phyloP scores from a whole-genome alignment of 2,888 invertebrate species.

The Cybosia mesomella region DNA sequence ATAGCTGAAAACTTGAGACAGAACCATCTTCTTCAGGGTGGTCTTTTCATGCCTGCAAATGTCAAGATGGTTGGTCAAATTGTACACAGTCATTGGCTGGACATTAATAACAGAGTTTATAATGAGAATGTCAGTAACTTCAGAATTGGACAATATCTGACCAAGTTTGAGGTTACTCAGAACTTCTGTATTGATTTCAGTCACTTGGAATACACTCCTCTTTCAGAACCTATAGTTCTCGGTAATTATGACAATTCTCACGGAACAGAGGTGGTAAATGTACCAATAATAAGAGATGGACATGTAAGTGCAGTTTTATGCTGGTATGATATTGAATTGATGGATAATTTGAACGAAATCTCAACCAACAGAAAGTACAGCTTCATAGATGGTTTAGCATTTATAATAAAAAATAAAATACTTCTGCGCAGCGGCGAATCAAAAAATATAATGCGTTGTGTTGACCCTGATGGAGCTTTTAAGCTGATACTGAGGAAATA shows the following conservation, averaged over 20 bases:
- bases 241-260: slow-evolving; percentile 56
- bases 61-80: slow-evolving; percentile 85
- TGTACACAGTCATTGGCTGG: slow-evolving; percentile 88
- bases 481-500: slow-evolving; percentile 64
- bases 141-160: slow-evolving; percentile 85
- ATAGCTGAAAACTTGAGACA: slow-evolving; percentile 64
- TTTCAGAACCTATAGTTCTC: slow-evolving; percentile 69
- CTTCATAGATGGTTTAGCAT: slow-evolving; percentile 81
- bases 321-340: slow-evolving; percentile 84
- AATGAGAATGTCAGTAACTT: slow-evolving; percentile 86
- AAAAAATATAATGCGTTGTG: slow-evolving; percentile 65
- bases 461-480: slow-evolving; percentile 70
- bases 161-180: slow-evolving; percentile 87
- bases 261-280: slow-evolving; percentile 54
- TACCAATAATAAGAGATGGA: slow-evolving; percentile 71
- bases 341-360: slow-evolving; percentile 69
- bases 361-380: slow-evolving; percentile 76
- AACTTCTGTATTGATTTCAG: slow-evolving; percentile 83
- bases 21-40: slow-evolving; percentile 73
- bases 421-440: slow-evolving; percentile 59
- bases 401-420: slow-evolving; percentile 72
- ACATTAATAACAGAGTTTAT: slow-evolving; percentile 85
- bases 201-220: slow-evolving; percentile 71
- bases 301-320: slow-evolving; percentile 83
- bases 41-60: slow-evolving; percentile 84